Base-by-base conservation (phyloP, 64 coral and sea anemone genomes). In the Montipora efflorescens region DNA sequence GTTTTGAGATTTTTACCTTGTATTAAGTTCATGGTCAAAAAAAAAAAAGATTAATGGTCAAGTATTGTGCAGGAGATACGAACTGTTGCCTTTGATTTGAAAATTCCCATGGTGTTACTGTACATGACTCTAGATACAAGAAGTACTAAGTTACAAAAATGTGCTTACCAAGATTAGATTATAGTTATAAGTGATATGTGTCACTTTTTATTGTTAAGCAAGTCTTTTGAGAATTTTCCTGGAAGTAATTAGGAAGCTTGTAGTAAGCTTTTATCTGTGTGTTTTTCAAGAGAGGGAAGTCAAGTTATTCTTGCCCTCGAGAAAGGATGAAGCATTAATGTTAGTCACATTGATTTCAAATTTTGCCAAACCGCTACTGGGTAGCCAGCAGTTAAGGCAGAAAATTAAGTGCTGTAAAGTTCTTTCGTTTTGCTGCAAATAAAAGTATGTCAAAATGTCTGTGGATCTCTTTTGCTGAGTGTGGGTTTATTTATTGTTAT, bases 281-380 rank as follows among this genome's bases (percentile, higher is more conserved):
- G 3, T 67, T 67, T 67, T 67, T 67, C 8, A 67, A 15, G 62
- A 14, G 62, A 18, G 11, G 16, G 0, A 14, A 67, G 61, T 66
- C 15, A 12, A 66, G 62, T 67, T 67, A 14, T 14, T 67, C 15
- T 18, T 22, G 69, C 69, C 46, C 7, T 14, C 74, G 16, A 76
- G 74, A 76, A 15, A 46, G 3, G 23, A 2, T 46, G 44, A 36
- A 8, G 46, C 36, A 44, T 25, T 80, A 18, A n/a, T 2, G 78
- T 62, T 81, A 62, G 23, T 84, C 59, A 84, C 14, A 84, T 67
- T 84, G 79, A 81, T 81, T 84, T 51, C 18, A 47, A 48, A 16
- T 67, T 68, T 18, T 36, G 5, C 3, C 44, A n/a, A 46, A 19
- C 18, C 64, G 81, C 81, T 84, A 84, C 81, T 8, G 15, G 61